Evolutionary conservation across 2,888 invertebrate genomes (phyloP), one percentile per base, ranked within the genome.

Genomic region (Drosophila rellima): DNA sequence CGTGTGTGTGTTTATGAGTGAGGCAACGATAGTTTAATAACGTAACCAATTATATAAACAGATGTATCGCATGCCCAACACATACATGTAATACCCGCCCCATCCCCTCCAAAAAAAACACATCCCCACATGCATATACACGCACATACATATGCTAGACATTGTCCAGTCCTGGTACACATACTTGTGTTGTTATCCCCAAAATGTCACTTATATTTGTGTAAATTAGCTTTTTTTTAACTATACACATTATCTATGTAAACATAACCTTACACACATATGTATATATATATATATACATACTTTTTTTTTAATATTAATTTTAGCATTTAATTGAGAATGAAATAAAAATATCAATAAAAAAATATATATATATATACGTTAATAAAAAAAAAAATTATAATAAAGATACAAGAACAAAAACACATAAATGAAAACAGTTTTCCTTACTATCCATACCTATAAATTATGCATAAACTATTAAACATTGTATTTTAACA

Each of bases 261-360:
- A 23, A 50, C 31, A 51, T 47, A 31, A 40, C 17, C 33, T 20
- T 56, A 35, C n/a, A 35, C 23, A 45, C 15, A 39, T 20, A 50
- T 54, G 31, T 29, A 65, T 33, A 54, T 31, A 66, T 15, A 33
- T 15, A 35, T 42, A 47, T 47, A 51, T 23, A 29, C 20, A 40
- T 15, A 51, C 39, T 51, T 72, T 54, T 77, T 77, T 79, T 70
- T 35, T 63, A 73, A 45, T 54, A 66, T 79, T 82, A 82, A 76
- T 82, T 85, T 78, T 82, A 88, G 82, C 82, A 76, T 82, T 88
- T 82, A 82, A 74, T 62, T 70, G 18, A 62, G 45, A 70, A 68
- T 70, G 29, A 74, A 83, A 61, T 29, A 78, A 59, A 81, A 67
- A 74, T 69, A 74, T 57, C 68, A 64, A 67, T 70, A 66, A 68